A percentile compares a stretch with the other conserved stretches of the same genome.
These are phyloP conservation scores for Hypselothyrea guttata DNA, from an alignment of 2,888 invertebrate genomes.

Conservation along the genomic window DNA sequence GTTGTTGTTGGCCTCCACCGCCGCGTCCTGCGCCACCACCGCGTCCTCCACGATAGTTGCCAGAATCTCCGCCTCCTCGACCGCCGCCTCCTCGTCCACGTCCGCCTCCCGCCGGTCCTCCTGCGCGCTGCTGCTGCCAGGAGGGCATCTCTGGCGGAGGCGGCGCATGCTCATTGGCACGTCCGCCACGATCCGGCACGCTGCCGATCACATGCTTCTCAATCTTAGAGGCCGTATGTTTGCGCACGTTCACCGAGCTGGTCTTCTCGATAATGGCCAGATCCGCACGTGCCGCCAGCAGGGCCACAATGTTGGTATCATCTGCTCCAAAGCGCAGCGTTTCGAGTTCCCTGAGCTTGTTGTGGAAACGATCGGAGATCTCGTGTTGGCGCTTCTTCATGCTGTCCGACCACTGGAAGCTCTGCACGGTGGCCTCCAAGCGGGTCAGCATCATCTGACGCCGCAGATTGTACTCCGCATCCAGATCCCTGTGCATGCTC, in stretches of 20 bases:
- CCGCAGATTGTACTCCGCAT: slow-evolving; percentile 91
- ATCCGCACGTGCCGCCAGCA: slow-evolving; percentile 92
- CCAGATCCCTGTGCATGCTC: slow-evolving; percentile 87
- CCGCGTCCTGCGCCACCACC: slow-evolving; percentile 70
- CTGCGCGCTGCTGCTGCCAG: slow-evolving; percentile 89
- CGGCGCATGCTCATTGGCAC: slow-evolving; percentile 94
- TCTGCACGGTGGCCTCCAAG: slow-evolving; percentile 97
- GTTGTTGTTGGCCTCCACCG: slow-evolving; percentile 62
- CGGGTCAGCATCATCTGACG: slow-evolving; percentile 94
- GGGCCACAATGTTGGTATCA: slow-evolving; percentile 87
- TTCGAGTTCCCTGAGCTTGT: slow-evolving; percentile 81
- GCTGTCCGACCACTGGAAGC: slow-evolving; percentile 96
- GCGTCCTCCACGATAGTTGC: not conserved
- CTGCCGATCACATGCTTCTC: slow-evolving; percentile 94
- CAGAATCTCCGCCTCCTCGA: slow-evolving; percentile 73
- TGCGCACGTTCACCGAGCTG: slow-evolving; percentile 91
- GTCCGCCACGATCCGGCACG: slow-evolving; percentile 97
- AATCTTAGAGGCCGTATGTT: slow-evolving; percentile 91
- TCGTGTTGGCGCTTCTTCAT: slow-evolving; percentile 88
- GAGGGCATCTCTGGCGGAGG: slow-evolving; percentile 99
- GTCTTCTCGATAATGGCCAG: slow-evolving; percentile 95
- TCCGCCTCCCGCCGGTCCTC: slow-evolving; percentile 83
- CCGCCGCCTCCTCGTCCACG: slow-evolving; percentile 73
- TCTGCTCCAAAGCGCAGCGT: slow-evolving; percentile 79
- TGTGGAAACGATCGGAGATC: slow-evolving; percentile 85